Evolutionary conservation across 2,113 vertebrate genomes (phyloP), one percentile per base, ranked within the genome.

Genomic region (Mirounga angustirostris): DNA sequence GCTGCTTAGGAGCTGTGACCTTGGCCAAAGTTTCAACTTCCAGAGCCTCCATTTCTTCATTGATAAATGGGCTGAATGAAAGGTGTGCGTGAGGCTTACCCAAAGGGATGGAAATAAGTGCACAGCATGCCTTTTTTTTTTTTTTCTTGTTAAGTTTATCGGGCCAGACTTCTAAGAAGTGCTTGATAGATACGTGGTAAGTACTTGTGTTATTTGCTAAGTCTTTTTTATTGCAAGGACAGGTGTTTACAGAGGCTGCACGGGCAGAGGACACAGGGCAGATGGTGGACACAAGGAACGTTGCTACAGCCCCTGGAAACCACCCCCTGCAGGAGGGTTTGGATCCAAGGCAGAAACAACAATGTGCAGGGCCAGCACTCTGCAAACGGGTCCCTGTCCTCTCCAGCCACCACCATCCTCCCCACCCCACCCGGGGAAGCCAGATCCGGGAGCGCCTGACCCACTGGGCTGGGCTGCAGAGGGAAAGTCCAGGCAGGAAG

Each of bases 251-350:
- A 22, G 28, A 16, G 13, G 18, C n/a, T 19, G 13, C 50, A 2
- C 0, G 1, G 10, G 24, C 7, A 9, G 59, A 59, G n/a, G 74
- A 33, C 67, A 43, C 1, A 19, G 26, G 46, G 16, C 28, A 67
- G 81, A n/a, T 6, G 0, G 0, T 1, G 69, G 22, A 52, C 2
- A 24, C 10, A 2, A 6, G 52, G 10, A 1, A 36, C 21, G 0
- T 13, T 0, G 14, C 6, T 26, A 33, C 18, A 52, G 74, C 7
- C 76, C 50, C 13, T 2, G 28, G 30, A 54, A 21, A 61, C n/a
- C 0, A 5, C 12, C 16, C 26, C n/a, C 61, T 19, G 59, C 24
- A 86, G 33, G 36, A 33, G 6, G 46, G 28, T 19, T 21, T 30
- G 19, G 43, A 54, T 16, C 63, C n/a, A 43, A 30, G 16, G 26